A percentile compares a stretch with the other conserved stretches of the same genome.
phyloP scores from a whole-genome alignment of 1,140 invertebrate genomes.

The Odontomachus brunneus region DNA sequence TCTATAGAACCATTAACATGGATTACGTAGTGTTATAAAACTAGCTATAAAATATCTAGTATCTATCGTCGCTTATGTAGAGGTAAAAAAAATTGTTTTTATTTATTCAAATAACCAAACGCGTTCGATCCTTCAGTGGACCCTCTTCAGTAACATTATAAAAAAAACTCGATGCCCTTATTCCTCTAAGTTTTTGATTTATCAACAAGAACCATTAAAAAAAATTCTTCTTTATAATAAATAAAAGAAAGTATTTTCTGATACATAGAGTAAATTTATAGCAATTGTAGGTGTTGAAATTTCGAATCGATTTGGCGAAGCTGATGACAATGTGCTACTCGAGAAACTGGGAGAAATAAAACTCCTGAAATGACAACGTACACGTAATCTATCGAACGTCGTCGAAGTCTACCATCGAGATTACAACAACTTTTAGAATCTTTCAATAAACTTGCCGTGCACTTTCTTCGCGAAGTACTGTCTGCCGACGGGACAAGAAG shows the following conservation, averaged over 20 bases:
- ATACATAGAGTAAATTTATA: neutral
- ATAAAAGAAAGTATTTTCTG: neutral
- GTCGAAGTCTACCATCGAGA: constrained; percentile 7
- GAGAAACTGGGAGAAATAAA: constrained; percentile 19
- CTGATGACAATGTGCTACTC: neutral
- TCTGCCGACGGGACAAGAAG: constrained; percentile 11
- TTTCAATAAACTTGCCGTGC: constrained; percentile 3
- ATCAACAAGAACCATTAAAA: no score
- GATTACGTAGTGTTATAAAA: no score
- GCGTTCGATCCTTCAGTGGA: no score
- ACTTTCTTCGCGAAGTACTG: constrained; percentile 33
- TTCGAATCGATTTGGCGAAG: constrained; percentile 6
- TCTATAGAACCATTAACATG: no score
- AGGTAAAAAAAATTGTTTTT: no score
- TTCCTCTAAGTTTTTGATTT: no score
- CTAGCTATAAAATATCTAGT: no score
- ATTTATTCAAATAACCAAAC: no score
- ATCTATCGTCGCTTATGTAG: no score
- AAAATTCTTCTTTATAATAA: no score
- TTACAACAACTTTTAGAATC: constrained; percentile 26
- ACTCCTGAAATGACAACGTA: neutral
- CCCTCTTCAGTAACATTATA: no score
- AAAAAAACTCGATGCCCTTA: no score
- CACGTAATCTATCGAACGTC: neutral
- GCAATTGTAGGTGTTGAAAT: neutral